Conservation (phyloP, 2,797 vertebrate species). For the Picus viridis region DNA sequence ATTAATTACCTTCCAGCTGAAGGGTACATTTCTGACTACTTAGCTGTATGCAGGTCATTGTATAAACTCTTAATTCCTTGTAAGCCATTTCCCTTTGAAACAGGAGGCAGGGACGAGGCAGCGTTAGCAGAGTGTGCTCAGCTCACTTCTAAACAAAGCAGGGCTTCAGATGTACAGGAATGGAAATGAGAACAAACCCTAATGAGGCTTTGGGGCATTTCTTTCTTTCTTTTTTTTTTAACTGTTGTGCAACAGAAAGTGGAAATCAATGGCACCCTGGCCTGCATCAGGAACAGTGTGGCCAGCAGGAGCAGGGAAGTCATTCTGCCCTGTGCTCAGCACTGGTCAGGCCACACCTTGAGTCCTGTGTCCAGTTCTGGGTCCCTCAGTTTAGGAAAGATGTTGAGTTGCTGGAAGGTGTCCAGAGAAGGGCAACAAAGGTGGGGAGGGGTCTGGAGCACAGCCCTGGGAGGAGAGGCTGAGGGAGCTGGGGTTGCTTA, state of each 20-base stretch:
- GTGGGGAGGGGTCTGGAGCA: no score
- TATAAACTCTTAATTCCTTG: neutral
- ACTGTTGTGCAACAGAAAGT: neutral
- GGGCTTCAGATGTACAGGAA: conserved; percentile 5
- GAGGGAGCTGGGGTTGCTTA: no score
- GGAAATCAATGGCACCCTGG: neutral
- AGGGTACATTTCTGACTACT: neutral
- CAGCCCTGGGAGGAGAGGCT: no score
- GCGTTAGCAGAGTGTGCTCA: neutral
- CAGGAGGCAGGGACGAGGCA: neutral
- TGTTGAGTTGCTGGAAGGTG: no score
- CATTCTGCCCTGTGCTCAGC: no score
- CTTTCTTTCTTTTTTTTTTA: no score
- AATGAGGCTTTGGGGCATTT: neutral
- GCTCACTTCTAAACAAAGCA: conserved; percentile 15
- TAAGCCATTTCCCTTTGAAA: conserved; percentile 1
- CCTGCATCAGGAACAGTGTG: neutral
- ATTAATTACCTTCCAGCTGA: neutral
- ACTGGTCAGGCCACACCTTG: no score
- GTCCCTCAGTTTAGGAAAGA: no score
- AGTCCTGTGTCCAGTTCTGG: no score
- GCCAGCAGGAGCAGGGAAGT: neutral
- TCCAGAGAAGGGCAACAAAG: no score
- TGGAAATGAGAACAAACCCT: conserved; percentile 3
- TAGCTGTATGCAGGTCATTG: neutral